phyloP scores from a whole-genome alignment of 2,797 vertebrate genomes.

The Syngnathus rostellatus region DNA sequence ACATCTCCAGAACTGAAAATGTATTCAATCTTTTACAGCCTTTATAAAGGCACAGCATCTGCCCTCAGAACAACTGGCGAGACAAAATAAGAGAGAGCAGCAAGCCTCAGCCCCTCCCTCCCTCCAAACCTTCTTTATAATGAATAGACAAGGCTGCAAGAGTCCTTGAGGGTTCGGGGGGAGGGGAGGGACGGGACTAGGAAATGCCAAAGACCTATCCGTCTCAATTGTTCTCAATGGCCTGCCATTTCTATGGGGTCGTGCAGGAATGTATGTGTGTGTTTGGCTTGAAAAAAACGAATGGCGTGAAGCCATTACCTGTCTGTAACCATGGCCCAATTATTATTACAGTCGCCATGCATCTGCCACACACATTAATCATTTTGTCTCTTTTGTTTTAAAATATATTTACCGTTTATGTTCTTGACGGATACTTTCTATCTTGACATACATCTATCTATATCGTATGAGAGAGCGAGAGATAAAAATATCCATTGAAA shows the following conservation, averaged over 20 bases:
- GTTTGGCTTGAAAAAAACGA: slow-evolving; percentile 40
- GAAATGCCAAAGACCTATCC: slow-evolving; percentile 50
- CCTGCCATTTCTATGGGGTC: slow-evolving; percentile 44
- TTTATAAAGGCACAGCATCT: slow-evolving; percentile 35
- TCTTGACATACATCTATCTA: too few relatives aligned
- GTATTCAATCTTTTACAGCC: slow-evolving; percentile 23
- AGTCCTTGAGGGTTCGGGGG: slow-evolving; percentile 54
- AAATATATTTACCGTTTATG: not conserved
- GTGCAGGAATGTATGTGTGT: slow-evolving; percentile 33
- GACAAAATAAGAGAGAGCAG: slow-evolving; percentile 1
- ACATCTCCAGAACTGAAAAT: not conserved
- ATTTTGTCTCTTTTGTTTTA: not conserved
- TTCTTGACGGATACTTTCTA: not conserved
- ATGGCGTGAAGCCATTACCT: slow-evolving; percentile 47
- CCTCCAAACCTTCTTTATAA: slow-evolving; percentile 36
- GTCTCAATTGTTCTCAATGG: slow-evolving; percentile 54
- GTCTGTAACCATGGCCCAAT: slow-evolving; percentile 58
- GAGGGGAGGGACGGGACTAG: slow-evolving; percentile 47
- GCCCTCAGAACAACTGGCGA: slow-evolving; percentile 15
- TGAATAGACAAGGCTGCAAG: slow-evolving; percentile 42
- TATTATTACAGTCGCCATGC: slow-evolving; percentile 63
- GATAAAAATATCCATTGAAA: too few relatives aligned
- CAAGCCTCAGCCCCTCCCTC: not conserved
- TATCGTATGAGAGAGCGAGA: too few relatives aligned
- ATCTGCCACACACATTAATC: slow-evolving; percentile 29